Evolutionary conservation across 2,797 vertebrate genomes (phyloP).

Genomic region (Pteropus rufus): DNA sequence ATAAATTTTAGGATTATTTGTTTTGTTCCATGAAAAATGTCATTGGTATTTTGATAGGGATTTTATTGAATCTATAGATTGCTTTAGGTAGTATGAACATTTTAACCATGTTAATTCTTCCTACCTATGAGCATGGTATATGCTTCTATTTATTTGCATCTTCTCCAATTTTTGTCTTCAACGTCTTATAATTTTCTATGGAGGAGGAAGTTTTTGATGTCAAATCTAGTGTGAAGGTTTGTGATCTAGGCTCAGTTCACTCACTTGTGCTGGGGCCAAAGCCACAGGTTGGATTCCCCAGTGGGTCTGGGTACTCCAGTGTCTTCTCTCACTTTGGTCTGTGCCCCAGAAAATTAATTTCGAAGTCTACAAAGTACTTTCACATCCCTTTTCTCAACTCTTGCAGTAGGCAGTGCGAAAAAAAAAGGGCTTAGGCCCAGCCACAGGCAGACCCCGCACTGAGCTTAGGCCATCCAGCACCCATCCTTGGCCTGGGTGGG

Average conservation of each 20-base stretch:
- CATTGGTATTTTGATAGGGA: too few relatives aligned
- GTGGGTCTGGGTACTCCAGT: background rate
- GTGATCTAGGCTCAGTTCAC: background rate
- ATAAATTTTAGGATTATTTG: too few relatives aligned
- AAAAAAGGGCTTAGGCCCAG: background rate
- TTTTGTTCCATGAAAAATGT: too few relatives aligned
- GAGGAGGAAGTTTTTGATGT: background rate
- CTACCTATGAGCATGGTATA: too few relatives aligned
- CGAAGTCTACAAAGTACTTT: background rate
- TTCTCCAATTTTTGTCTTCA: too few relatives aligned
- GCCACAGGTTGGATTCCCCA: background rate
- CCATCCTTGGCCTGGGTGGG: background rate
- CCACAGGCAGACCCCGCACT: fast-evolving
- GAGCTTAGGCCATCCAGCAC: background rate
- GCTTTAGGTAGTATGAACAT: too few relatives aligned
- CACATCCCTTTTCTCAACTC: background rate
- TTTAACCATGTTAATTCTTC: too few relatives aligned
- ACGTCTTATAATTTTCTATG: too few relatives aligned
- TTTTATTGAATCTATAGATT: too few relatives aligned
- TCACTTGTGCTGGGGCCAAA: background rate
- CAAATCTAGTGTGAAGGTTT: background rate
- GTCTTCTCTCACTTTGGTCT: background rate
- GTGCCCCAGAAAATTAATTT: background rate
- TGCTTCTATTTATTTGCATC: too few relatives aligned
- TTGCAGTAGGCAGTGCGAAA: background rate